Conservation (phyloP, 1,140 invertebrate species). For the Zaprionus inermis region DNA sequence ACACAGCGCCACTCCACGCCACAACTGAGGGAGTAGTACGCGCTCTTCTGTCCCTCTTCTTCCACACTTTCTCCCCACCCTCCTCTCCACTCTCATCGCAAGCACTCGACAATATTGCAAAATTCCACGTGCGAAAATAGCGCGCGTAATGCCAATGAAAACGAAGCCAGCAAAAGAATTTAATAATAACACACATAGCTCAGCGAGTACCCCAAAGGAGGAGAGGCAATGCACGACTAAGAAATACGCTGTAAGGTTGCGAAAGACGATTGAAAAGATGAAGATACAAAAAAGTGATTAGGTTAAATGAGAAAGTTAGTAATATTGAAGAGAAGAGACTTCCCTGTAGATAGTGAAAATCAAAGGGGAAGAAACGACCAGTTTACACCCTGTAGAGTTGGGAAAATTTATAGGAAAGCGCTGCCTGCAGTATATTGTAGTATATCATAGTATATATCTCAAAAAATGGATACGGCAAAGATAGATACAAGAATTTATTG, state of each 20-base stretch:
- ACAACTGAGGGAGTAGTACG: not conserved
- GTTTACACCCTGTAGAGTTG: not conserved
- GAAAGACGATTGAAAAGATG: not conserved
- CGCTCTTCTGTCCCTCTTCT: not conserved
- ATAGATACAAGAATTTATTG: too few species aligned
- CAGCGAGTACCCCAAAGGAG: not conserved
- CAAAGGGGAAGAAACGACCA: slow-evolving; percentile 10
- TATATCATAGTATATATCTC: too few species aligned
- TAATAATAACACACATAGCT: slow-evolving; percentile 51
- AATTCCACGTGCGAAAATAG: slow-evolving; percentile 81
- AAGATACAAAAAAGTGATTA: not conserved
- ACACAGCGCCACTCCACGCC: slow-evolving; percentile 46
- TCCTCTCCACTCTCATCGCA: slow-evolving; percentile 7
- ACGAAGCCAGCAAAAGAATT: slow-evolving; percentile 65
- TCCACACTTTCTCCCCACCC: not conserved
- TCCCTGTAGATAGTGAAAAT: not conserved
- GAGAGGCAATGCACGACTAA: not conserved
- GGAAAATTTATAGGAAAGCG: too few species aligned
- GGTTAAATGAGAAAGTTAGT: not conserved
- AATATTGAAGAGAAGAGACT: too few species aligned
- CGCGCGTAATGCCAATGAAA: slow-evolving; percentile 76
- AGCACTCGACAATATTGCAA: slow-evolving; percentile 68
- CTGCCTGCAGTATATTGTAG: too few species aligned
- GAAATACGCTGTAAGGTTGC: not conserved
- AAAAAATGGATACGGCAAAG: too few species aligned